These are phyloP conservation scores for Agrochola circellaris DNA, from an alignment of 2,888 invertebrate species.

Conservation along the genomic window DNA sequence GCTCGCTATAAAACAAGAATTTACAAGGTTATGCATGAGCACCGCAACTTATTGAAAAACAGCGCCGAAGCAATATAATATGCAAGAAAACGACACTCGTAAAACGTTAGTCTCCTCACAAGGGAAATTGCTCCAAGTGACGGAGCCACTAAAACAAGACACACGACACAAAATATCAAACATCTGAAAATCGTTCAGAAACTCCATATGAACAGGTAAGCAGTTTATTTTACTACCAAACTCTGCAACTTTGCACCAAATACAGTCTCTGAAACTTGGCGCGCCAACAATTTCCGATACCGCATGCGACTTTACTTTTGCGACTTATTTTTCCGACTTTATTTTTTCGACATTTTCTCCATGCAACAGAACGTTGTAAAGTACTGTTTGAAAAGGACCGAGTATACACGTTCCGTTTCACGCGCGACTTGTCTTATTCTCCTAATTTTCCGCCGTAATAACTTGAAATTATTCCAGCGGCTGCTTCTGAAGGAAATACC, in stretches of 20 bases:
- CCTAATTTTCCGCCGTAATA: conserved; percentile 75
- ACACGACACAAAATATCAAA: conserved; percentile 48
- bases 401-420: conserved; percentile 68
- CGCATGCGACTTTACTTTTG: conserved; percentile 34
- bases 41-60: conserved; percentile 29
- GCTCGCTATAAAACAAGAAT: conserved; percentile 12
- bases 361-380: conserved; percentile 37
- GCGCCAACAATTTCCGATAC: conserved; percentile 49
- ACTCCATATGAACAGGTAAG: conserved; percentile 42
- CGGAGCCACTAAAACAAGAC: conserved; percentile 40
- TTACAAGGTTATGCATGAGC: conserved; percentile 3
- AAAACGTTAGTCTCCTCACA: conserved; percentile 53
- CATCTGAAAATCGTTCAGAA: conserved; percentile 46
- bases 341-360: conserved; percentile 27
- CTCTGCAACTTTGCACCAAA: conserved; percentile 56
- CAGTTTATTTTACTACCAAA: conserved; percentile 55
- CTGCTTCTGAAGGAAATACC: conserved; percentile 63
- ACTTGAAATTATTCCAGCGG: conserved; percentile 70
- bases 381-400: conserved; percentile 63
- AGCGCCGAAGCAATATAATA: conserved; percentile 40
- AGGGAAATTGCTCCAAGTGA: conserved; percentile 58
- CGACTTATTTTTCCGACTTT: conserved; percentile 29
- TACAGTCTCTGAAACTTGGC: conserved; percentile 44
- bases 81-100: conserved; percentile 51
- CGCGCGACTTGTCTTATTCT: conserved; percentile 68